Evolutionary conservation across 2,888 invertebrate species (phyloP), one percentile per base, ranked within the genome.

Genomic region (Phyllotreta cruciferae): DNA sequence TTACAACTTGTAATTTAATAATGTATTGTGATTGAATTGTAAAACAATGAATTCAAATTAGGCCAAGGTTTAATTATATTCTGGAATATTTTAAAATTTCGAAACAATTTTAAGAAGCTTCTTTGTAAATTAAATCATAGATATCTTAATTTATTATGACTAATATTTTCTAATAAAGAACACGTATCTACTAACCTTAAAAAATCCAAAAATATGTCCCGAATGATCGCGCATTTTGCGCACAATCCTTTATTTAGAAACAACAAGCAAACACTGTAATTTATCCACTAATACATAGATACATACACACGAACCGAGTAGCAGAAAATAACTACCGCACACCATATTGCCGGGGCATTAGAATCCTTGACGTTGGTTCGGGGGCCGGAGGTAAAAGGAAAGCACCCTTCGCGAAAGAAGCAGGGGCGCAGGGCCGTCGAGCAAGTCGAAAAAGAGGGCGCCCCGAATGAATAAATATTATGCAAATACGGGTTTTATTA

Each of bases 381-480:
- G 36, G 42, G 36, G 36, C 36, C 14, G 24, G 47, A 36, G 35
- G 14, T 36, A 41, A 10, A 41, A 41, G 41, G 41, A 56, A 45
- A 9, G 42, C 60, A 60, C 60, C 60, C 60, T 53, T 60, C 52
- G 34, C 53, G 11, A 44, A 41, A 13, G 14, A 10, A 36, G 44
- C 60, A 62, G 66, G 53, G 60, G 62, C 61, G 58, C 57, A 63
- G 50, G 44, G 10, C 44, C 10, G 8, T 24, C 34, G 50, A 56
- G 60, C 57, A 60, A 58, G 55, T 52, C 38, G 37, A 52, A 50
- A 49, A 60, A 58, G 37, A 38, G 45, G 11, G 14, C 14, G 14
- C 14, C 14, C 36, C 6, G 38, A 37, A 56, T 24, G 37, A 56
- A 52, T 52, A 52, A 37, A 50, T 14, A 35, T 52, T 37, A 37